Evolutionary conservation across 2,888 invertebrate species (phyloP).

Genomic region (Dryomyza anilis): DNA sequence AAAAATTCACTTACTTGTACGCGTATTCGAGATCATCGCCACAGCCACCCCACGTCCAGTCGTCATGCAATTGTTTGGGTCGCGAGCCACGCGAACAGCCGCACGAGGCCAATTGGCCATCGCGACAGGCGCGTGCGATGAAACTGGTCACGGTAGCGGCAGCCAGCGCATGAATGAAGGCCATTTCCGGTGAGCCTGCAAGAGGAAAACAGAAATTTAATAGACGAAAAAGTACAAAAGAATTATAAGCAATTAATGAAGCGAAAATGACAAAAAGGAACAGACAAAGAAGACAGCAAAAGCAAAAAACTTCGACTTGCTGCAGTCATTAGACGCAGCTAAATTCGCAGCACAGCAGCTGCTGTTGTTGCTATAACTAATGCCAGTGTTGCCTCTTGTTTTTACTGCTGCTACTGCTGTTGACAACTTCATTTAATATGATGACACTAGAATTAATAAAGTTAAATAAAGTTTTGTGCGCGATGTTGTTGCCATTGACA

Average conservation of each 20-base stretch:
- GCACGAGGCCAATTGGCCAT: conserved; percentile 87
- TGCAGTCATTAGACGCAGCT: conserved; percentile 15
- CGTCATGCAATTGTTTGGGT: conserved; percentile 82
- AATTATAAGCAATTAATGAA: conserved; percentile 11
- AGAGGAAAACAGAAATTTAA: conserved; percentile 24
- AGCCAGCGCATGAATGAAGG: conserved; percentile 88
- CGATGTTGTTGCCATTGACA: too few relatives aligned
- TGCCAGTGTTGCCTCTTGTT: too few relatives aligned
- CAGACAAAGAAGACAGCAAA: background rate
- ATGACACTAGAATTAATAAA: background rate
- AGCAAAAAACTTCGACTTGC: background rate
- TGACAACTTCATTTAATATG: background rate
- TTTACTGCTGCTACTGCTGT: too few relatives aligned
- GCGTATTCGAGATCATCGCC: conserved; percentile 97
- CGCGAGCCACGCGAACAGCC: conserved; percentile 84
- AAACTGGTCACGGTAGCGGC: conserved; percentile 89
- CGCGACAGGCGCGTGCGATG: conserved; percentile 87
- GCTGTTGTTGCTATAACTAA: too few relatives aligned
- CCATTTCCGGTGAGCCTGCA: conserved; percentile 83
- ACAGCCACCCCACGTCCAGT: conserved; percentile 99
- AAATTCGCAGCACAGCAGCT: too few relatives aligned
- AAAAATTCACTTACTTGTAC: conserved; percentile 79
- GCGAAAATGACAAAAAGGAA: background rate
- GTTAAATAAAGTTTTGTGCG: too few relatives aligned
- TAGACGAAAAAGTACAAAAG: conserved; percentile 5